Conservation (phyloP, 2,888 invertebrate species). For the Dinocampus coccinellae region DNA sequence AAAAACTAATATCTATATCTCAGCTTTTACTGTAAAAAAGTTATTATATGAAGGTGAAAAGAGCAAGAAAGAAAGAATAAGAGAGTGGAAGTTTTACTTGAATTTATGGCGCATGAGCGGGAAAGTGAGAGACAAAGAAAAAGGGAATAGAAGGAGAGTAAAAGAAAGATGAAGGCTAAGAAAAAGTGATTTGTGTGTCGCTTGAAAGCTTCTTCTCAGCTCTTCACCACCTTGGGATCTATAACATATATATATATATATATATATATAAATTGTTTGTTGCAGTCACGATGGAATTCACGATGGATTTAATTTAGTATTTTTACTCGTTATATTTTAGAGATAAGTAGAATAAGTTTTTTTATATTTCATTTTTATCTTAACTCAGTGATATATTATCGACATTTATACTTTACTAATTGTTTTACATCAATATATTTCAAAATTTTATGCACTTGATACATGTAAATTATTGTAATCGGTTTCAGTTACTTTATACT, state of each 20-base stretch:
- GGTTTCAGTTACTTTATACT: no score
- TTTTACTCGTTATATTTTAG: no score
- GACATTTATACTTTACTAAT: no score
- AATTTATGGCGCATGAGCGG: slow-evolving; percentile 24
- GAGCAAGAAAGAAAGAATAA: neutral
- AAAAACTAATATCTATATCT: neutral
- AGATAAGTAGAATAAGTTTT: no score
- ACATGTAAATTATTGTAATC: no score
- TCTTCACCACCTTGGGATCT: slow-evolving; percentile 17
- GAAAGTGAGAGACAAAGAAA: slow-evolving; percentile 17
- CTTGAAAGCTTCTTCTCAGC: slow-evolving; percentile 36
- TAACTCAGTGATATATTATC: no score
- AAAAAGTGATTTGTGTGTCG: slow-evolving; percentile 43
- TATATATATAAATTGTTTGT: slow-evolving; percentile 19
- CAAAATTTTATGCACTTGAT: no score
- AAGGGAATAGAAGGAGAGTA: no score
- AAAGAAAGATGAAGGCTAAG: slow-evolving; percentile 4
- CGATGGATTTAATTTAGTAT: slow-evolving; percentile 8
- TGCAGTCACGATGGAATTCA: slow-evolving; percentile 13
- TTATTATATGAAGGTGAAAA: neutral
- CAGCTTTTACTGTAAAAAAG: neutral
- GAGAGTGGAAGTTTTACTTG: neutral
- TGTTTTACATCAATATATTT: no score
- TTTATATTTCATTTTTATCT: neutral
- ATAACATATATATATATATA: slow-evolving; percentile 19